Evolutionary conservation across 2,888 invertebrate genomes (phyloP), one percentile per base, ranked within the genome.

Genomic region (Drosophila mulleri): DNA sequence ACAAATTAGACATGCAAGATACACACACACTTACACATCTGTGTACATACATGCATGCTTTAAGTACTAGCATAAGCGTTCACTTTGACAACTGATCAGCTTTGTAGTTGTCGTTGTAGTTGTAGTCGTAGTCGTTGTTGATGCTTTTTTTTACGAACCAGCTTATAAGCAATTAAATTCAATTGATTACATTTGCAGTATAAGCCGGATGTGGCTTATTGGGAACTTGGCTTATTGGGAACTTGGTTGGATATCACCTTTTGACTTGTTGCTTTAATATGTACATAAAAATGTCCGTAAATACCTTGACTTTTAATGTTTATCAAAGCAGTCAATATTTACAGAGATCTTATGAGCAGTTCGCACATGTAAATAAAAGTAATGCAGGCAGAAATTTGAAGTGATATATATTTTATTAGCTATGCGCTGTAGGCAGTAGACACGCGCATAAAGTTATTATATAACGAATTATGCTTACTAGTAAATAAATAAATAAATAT

Each of bases 81-180:
- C 82, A 54, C 73, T 78, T 73, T 66, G 65, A 66, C 74, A 76
- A 76, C 59, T 69, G 81, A 76, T 76, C 81, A 50, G 76, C 72
- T 80, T 66, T 66, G 78, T 66, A 50, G 32, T 32, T 32, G 32
- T 32, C 1, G 42, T 57, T 76, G 41, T 56, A 67, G 16, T 26
- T 57, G 47, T 48, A 48, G 48, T 48, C 11, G 26, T 29, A n/a
- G 48, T 48, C n/a, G 18, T 39, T 66, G 29, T 23, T 44, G 44
- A 20, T 37, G 29, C 35, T 44, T 26, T 32, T 42, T 32, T 44
- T 16, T 58, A 42, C 44, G 56, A 79, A 37, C 39, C 63, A 60
- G 78, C 77, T 77, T 77, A 81, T 48, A 42, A 29, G 57, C 67
- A 77, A 77, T 77, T 81, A 81, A 72, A 77, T 63, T 71, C 77